phyloP scores from a whole-genome alignment of 2,797 vertebrate species.

The Coracias cyanogaster region DNA sequence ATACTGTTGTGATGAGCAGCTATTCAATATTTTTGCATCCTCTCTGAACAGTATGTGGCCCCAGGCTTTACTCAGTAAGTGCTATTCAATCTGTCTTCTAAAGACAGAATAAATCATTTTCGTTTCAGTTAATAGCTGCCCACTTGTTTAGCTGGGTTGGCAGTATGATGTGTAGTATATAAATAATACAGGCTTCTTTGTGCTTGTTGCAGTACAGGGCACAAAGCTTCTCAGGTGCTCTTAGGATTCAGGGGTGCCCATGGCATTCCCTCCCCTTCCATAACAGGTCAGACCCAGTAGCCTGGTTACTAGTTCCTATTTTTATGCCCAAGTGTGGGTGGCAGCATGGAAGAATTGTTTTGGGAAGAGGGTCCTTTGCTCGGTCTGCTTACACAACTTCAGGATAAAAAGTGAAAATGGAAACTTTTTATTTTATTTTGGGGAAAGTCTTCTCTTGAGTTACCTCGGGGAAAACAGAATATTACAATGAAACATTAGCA shows the following conservation, averaged over 20 bases:
- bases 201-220: not conserved
- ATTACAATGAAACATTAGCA: not conserved
- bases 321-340: not conserved
- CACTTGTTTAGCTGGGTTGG: not conserved
- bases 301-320: not conserved
- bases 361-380: not conserved
- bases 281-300: not conserved
- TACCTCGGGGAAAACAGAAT: not conserved
- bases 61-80: not conserved
- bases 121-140: not conserved
- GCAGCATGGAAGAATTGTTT: not conserved
- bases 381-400: not conserved
- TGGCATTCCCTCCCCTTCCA: not conserved
- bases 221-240: not conserved
- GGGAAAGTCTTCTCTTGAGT: not conserved
- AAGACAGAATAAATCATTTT: not conserved
- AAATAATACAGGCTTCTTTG: not conserved
- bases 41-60: not conserved
- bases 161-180: not conserved
- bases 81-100: not conserved
- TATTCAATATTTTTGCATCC: conserved; percentile 19
- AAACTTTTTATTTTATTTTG: not conserved
- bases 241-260: not conserved
- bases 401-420: not conserved
- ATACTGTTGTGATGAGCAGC: not conserved